Percentiles rank a stretch among this genome's conserved stretches.
phyloP scores from a whole-genome alignment of 1,140 invertebrate species.

The Aphaenogaster rudis region DNA sequence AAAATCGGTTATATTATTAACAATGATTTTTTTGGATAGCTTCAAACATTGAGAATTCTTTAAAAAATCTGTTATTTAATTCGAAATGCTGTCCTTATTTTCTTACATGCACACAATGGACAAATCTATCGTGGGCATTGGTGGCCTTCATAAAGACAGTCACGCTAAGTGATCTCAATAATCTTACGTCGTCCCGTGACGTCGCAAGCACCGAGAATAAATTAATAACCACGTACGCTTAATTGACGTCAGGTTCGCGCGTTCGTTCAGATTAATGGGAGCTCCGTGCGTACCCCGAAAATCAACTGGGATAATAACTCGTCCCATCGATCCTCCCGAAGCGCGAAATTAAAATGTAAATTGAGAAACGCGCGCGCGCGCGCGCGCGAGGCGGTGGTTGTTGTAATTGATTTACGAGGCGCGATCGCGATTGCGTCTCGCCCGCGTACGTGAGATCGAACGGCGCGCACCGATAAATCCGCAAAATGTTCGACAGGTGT shows the following conservation, averaged over 20 bases:
- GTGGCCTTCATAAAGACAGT: neutral
- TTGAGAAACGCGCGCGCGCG: constrained; percentile 29
- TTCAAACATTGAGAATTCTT: neutral
- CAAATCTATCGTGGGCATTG: neutral
- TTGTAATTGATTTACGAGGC: constrained; percentile 57
- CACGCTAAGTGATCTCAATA: constrained; percentile 48
- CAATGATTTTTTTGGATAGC: neutral
- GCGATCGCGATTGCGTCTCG: constrained; percentile 52
- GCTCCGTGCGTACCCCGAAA: constrained; percentile 57
- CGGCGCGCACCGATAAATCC: constrained; percentile 54
- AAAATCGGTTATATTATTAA: constrained; percentile 10
- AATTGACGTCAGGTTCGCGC: constrained; percentile 61
- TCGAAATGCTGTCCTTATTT: neutral
- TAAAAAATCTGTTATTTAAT: constrained; percentile 4
- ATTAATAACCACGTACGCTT: constrained; percentile 59
- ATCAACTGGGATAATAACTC: constrained; percentile 60
- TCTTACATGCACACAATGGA: neutral
- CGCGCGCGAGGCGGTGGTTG: neutral
- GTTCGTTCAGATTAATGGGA: constrained; percentile 58
- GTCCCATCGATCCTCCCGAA: constrained; percentile 60
- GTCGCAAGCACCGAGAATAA: constrained; percentile 47
- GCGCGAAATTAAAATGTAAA: constrained; percentile 64
- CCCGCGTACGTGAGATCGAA: constrained; percentile 67
- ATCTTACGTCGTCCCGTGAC: constrained; percentile 44
- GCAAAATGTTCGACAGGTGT: constrained; percentile 71